Evolutionary conservation across 2,888 invertebrate genomes (phyloP).

Genomic region (Caenorhabditis plicata): DNA sequence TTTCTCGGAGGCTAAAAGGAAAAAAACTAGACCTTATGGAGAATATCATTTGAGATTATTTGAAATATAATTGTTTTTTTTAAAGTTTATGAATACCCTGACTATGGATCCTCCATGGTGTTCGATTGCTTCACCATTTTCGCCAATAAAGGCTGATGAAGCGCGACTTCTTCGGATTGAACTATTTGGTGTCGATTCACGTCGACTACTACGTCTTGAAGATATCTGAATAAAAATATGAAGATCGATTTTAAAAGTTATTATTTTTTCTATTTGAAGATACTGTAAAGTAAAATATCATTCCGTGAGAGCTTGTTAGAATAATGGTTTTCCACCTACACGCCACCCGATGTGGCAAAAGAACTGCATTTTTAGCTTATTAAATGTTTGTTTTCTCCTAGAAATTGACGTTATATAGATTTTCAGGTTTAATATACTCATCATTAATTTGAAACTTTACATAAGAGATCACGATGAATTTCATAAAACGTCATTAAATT

Average conservation of each 20-base stretch:
- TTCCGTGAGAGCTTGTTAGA: no score
- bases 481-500: no score
- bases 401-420: no score
- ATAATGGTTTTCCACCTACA: no score
- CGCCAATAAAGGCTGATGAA: conserved; percentile 24
- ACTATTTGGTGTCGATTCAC: conserved; percentile 25
- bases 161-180: conserved; percentile 30
- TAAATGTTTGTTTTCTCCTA: no score
- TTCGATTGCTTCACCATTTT: conserved; percentile 23
- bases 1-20: conserved; percentile 21
- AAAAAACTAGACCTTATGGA: not conserved
- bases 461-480: no score
- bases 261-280: not conserved
- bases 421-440: no score
- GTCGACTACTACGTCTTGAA: conserved; percentile 26
- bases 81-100: not conserved
- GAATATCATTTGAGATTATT: conserved; percentile 1
- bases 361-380: no score
- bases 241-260: not conserved
- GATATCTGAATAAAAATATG: conserved; percentile 10
- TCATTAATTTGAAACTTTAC: no score
- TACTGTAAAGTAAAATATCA: not conserved
- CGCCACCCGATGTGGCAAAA: no score
- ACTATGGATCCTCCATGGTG: not conserved
- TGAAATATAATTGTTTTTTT: not conserved